These are phyloP conservation scores for Acronicta alni DNA, from an alignment of 2,888 invertebrate genomes.

Conservation along the genomic window DNA sequence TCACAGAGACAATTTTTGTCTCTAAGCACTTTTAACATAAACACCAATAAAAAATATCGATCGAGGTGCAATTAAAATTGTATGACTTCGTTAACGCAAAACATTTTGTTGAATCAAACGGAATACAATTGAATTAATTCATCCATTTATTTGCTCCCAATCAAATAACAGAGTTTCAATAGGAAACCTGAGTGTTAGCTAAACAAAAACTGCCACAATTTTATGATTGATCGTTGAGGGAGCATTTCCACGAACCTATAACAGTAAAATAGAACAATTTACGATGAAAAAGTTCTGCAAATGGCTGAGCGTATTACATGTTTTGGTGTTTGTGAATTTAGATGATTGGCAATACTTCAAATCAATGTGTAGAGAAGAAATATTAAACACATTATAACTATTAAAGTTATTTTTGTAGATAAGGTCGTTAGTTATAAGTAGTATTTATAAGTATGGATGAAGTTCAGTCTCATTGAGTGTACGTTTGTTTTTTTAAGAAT, in stretches of 20 bases:
- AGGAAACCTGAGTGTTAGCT: conserved; percentile 32
- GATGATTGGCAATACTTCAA: conserved; percentile 57
- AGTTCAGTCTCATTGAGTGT: no score
- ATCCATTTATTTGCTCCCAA: conserved; percentile 17
- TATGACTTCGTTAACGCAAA: conserved; percentile 12
- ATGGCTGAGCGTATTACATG: conserved; percentile 55
- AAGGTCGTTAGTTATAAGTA: conserved; percentile 8
- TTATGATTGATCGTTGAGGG: conserved; percentile 59
- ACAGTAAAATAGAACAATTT: conserved; percentile 67
- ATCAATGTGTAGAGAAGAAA: conserved; percentile 20
- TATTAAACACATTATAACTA: conserved; percentile 29
- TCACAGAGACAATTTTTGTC: no score
- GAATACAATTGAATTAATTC: conserved; percentile 20
- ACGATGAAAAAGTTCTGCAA: conserved; percentile 54
- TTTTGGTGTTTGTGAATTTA: conserved; percentile 58
- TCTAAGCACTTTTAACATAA: no score
- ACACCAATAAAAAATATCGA: conserved; percentile 1
- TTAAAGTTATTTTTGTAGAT: conserved; percentile 19
- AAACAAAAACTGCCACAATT: conserved; percentile 57
- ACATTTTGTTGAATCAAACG: conserved; percentile 6
- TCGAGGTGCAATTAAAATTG: conserved; percentile 20
- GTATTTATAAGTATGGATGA: no score
- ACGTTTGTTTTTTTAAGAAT: no score
- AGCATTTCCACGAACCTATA: conserved; percentile 60
- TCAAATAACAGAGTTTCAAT: conserved; percentile 25